Evolutionary conservation across 1,140 invertebrate genomes (phyloP).

Genomic region (Mizuhopecten yessoensis): DNA sequence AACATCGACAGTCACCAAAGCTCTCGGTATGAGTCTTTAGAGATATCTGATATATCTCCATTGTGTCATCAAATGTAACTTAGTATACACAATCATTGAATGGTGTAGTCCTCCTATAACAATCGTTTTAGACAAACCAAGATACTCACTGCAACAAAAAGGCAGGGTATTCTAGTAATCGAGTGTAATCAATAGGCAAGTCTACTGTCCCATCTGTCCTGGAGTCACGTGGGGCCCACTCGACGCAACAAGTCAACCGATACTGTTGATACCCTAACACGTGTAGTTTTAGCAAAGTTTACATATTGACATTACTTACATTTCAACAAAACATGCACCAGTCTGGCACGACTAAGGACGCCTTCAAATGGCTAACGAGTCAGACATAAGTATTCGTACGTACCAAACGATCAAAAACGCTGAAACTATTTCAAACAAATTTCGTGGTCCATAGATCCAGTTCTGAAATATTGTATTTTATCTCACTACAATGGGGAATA

Average conservation of each 20-base stretch:
- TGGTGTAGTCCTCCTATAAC: too few species aligned
- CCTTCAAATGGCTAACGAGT: not conserved
- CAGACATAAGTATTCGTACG: not conserved
- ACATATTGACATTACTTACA: not conserved
- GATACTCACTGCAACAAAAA: too few species aligned
- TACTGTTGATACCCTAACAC: not conserved
- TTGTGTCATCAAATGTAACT: too few species aligned
- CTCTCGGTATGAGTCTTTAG: too few species aligned
- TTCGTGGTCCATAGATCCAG: not conserved
- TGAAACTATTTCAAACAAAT: not conserved
- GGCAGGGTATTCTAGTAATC: too few species aligned
- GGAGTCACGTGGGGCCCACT: not conserved
- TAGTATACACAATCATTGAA: too few species aligned
- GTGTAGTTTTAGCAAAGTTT: constrained; percentile 3
- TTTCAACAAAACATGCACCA: not conserved
- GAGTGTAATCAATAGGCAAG: not conserved
- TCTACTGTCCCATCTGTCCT: not conserved
- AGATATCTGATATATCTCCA: too few species aligned
- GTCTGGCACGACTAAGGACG: not conserved
- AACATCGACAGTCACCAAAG: too few species aligned
- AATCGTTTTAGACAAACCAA: too few species aligned
- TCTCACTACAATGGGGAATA: not conserved
- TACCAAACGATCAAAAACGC: not conserved
- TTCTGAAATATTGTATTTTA: not conserved
- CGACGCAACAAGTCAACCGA: not conserved